Percentiles rank a stretch among this genome's conserved stretches.
Conservation (phyloP, 2,888 invertebrate species). For the Drosophila multiciliata region DNA sequence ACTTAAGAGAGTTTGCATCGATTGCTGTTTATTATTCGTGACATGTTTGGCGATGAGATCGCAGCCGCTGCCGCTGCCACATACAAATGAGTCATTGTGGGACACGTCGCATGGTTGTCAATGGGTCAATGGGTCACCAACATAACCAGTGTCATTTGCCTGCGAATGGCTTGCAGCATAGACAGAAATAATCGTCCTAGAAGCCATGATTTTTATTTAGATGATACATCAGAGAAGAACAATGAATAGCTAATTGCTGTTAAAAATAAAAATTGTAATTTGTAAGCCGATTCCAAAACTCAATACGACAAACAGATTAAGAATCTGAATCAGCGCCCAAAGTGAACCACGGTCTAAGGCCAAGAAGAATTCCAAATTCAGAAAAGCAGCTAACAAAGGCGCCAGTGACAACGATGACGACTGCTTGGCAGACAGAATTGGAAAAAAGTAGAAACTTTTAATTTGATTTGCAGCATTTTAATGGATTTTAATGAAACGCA, state of each 20-base stretch:
- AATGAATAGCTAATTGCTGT: slow-evolving; percentile 78
- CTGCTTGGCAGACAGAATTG: slow-evolving; percentile 37
- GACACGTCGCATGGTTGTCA: slow-evolving; percentile 50
- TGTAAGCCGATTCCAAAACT: slow-evolving; percentile 39
- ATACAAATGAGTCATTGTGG: slow-evolving; percentile 76
- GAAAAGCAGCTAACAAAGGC: slow-evolving; percentile 57
- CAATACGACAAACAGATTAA: slow-evolving; percentile 7
- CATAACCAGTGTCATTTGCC: slow-evolving; percentile 10
- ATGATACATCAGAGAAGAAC: slow-evolving; percentile 30
- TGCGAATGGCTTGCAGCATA: not conserved
- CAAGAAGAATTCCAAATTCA: slow-evolving; percentile 20
- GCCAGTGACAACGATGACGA: slow-evolving; percentile 60
- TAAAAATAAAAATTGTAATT: slow-evolving; percentile 67
- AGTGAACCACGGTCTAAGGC: slow-evolving; percentile 7
- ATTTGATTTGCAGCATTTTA: slow-evolving; percentile 82
- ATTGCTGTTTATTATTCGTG: slow-evolving; percentile 67
- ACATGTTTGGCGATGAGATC: slow-evolving; percentile 60
- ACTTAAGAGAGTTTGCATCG: slow-evolving; percentile 26
- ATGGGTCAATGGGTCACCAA: slow-evolving; percentile 72
- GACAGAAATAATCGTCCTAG: not conserved
- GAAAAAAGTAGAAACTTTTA: slow-evolving; percentile 77
- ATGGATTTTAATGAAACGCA: slow-evolving; percentile 82
- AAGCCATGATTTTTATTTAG: slow-evolving; percentile 11
- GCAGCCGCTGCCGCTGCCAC: slow-evolving; percentile 54
- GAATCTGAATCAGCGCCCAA: slow-evolving; percentile 1